Evolutionary conservation across 2,888 invertebrate genomes (phyloP).

Genomic region (Drosophila demipolita): DNA sequence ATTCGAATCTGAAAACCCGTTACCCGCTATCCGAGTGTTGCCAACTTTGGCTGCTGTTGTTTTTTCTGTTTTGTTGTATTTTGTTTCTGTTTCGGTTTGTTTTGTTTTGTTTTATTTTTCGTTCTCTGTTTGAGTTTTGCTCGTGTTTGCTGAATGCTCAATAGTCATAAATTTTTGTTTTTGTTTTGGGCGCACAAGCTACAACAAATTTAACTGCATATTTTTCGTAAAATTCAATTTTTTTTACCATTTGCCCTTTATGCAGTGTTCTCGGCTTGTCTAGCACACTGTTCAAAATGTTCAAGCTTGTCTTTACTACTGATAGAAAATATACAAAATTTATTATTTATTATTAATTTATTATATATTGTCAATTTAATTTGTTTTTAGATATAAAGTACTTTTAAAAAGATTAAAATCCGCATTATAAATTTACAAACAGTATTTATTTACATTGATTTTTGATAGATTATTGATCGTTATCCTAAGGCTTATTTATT

Average conservation of each 20-base stretch:
- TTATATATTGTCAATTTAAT: too few relatives aligned
- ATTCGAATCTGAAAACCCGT: constrained; percentile 22
- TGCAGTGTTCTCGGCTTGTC: background rate
- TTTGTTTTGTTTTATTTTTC: constrained; percentile 8
- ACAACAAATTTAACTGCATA: constrained; percentile 47
- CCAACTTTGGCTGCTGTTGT: constrained; percentile 30
- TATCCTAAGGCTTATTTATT: too few relatives aligned
- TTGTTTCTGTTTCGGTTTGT: constrained; percentile 17
- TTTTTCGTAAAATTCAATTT: constrained; percentile 28
- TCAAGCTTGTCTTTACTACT: background rate
- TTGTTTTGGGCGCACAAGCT: constrained; percentile 35
- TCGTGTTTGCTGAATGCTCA: constrained; percentile 59
- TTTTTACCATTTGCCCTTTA: background rate
- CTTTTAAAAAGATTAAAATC: too few relatives aligned
- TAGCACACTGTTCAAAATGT: background rate
- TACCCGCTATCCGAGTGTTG: constrained; percentile 23
- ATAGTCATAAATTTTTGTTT: constrained; percentile 61
- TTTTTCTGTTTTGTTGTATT: constrained; percentile 17
- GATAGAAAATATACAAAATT: background rate
- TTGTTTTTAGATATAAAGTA: too few relatives aligned
- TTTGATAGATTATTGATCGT: too few relatives aligned
- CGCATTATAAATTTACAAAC: too few relatives aligned
- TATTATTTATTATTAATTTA: background rate
- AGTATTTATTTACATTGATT: too few relatives aligned
- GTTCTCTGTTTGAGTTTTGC: constrained; percentile 36